phyloP scores from a whole-genome alignment of 2,888 invertebrate genomes.

The Clitarchus hookeri region DNA sequence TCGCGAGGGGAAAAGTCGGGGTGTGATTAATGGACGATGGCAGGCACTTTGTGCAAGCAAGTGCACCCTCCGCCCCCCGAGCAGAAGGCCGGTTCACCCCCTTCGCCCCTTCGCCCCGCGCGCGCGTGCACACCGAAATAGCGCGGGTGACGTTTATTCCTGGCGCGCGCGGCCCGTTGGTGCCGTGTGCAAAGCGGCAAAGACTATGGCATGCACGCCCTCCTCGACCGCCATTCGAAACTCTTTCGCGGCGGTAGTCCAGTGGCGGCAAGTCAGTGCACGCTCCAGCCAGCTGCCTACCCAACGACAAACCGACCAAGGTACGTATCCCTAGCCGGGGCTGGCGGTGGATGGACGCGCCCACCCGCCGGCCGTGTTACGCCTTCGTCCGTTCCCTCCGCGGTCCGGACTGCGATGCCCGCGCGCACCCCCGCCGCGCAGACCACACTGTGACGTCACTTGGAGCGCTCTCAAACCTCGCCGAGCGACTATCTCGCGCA shows the following conservation, averaged over 20 bases:
- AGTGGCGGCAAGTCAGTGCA: slow-evolving; percentile 57
- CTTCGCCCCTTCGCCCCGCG: neutral
- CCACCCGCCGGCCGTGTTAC: no score
- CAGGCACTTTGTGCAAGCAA: neutral
- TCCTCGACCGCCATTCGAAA: slow-evolving; percentile 61
- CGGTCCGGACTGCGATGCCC: no score
- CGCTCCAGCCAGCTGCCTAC: slow-evolving; percentile 44
- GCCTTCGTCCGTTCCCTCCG: no score
- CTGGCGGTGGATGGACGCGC: no score
- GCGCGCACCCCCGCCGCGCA: neutral
- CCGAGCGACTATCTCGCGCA: neutral
- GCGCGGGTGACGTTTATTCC: slow-evolving; percentile 11
- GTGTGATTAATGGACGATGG: neutral
- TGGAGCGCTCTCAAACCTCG: neutral
- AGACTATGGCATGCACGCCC: slow-evolving; percentile 61
- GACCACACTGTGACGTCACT: neutral
- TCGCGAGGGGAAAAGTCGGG: neutral
- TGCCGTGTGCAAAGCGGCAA: slow-evolving; percentile 64
- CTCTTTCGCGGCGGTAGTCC: slow-evolving; percentile 58
- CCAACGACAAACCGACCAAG: slow-evolving; percentile 41
- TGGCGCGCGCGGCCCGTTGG: neutral
- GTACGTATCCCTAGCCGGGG: slow-evolving; percentile 31
- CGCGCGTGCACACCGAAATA: neutral
- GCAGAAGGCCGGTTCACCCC: neutral
- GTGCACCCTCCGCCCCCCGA: no score